These are phyloP conservation scores for Sisor rabdophorus DNA, from an alignment of 2,113 vertebrate genomes.

Conservation along the genomic window DNA sequence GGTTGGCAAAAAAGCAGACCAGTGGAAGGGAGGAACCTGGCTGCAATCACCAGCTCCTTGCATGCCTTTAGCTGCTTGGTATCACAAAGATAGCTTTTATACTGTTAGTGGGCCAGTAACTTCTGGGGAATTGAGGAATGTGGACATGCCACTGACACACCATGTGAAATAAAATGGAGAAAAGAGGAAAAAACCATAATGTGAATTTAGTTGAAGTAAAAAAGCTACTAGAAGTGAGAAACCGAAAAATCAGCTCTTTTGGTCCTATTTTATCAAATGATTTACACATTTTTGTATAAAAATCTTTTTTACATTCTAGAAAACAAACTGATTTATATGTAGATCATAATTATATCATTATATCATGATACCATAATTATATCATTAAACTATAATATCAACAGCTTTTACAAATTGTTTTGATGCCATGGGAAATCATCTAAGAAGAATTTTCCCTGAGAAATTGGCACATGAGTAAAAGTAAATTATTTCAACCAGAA, in stretches of 20 bases:
- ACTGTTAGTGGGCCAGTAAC: slow-evolving; percentile 29
- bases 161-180: slow-evolving; percentile 34
- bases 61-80: slow-evolving; percentile 35
- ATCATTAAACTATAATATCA: not conserved
- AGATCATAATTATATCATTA: too few species aligned
- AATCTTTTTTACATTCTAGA: too few species aligned
- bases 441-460: slow-evolving; percentile 9
- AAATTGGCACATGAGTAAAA: slow-evolving; percentile 29
- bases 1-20: slow-evolving; percentile 10
- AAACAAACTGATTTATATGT: not conserved
- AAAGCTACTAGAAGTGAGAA: slow-evolving; percentile 20
- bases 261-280: not conserved
- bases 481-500: slow-evolving; percentile 31
- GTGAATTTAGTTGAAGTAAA: slow-evolving; percentile 33
- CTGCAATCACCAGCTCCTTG: slow-evolving; percentile 30
- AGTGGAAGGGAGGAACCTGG: slow-evolving; percentile 22
- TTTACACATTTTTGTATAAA: too few species aligned
- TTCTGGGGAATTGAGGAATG: slow-evolving; percentile 50
- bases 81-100: slow-evolving; percentile 61
- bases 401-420: not conserved
- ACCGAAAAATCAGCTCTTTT: not conserved
- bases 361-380: too few species aligned
- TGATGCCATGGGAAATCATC: slow-evolving; percentile 1
- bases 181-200: slow-evolving; percentile 37
- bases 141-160: slow-evolving; percentile 45